Base-by-base conservation (phyloP, 2,113 vertebrate species). In the Rousettus leschenaultii region DNA sequence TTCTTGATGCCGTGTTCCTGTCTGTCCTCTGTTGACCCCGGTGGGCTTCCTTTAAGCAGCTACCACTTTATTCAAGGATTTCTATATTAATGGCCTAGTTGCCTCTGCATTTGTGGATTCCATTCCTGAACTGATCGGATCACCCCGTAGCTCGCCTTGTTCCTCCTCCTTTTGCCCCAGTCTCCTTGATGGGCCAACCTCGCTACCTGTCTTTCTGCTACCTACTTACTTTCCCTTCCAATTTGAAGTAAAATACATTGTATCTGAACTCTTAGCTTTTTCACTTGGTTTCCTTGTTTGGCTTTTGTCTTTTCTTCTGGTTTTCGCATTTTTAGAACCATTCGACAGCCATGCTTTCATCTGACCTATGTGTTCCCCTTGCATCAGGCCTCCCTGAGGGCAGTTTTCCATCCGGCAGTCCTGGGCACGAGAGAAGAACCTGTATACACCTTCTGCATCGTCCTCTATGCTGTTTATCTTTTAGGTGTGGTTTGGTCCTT, bases 381-480 rank as follows among this genome's bases (percentile, higher is more conserved):
- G 8, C 71, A 40, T 3, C 5, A 26, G 35, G 13, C n/a, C 66
- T 30, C 5, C 4, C 59, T 28, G 4, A 24, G 33, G 2, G 1
- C 15, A n/a, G 14, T 21, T 51, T 61, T 12, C 6, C 26, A 15
- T 21, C 28, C 18, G 5, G 22, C 13, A 15, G 1, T 28, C 45
- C 53, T n/a, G 45, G 53, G 9, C 2, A 3, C 26, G 18, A 86
- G n/a, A 35, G 18, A 51, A 45, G 15, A 73, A 66, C 16, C 4
- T 35, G 4, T 13, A 15, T 1, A 2, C 6, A 30, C 19, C 10
- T 63, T 22, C 12, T 16, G 15, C 3, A 4, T 30, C 3, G 7
- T 8, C 35, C 43, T 22, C 30, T 26, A 59, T 2, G 12, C 11
- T 11, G 48, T 35, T 45, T 35, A 2, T 1, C n/a, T 51, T 51